Base-by-base conservation (phyloP, 2,113 vertebrate genomes). In the Pachycephala philippinensis region DNA sequence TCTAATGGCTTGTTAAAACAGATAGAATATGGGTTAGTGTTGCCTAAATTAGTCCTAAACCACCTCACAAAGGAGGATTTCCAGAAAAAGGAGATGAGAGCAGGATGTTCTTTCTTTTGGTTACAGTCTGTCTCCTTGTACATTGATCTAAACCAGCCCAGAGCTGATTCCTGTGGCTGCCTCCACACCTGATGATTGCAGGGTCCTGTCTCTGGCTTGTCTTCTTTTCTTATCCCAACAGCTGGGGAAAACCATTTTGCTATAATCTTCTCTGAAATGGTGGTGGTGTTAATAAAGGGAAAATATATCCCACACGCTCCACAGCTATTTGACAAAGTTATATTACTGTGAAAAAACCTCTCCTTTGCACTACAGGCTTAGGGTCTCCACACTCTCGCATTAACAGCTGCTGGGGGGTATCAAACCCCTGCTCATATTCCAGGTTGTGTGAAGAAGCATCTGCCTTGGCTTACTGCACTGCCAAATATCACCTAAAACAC, bases 381-480 rank as follows among this genome's bases (percentile, higher is more conserved):
- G 28, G 14, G 28, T 47, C 54, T 59, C 47, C 27, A 84, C 61
- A 66, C 21, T 63, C 39, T 19, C 1, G 1, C 33, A 22, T n/a
- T 37, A 66, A 22, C 9, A 84, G 68, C 50, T 15, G 2, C 8
- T 0, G 0, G 21, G n/a, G n/a, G 1, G 0, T 8, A 53, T 12
- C 74, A 84, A 66, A 44, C 4, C 28, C 11, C 24, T 70, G 40
- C 57, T 77, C 54, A n/a, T 11, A 6, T 4, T 6, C 31, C 50
- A 63, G 20, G 35, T 1, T 54, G 33, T 16, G 52, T 28, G 66
- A 33, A 79, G 44, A 81, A 78, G 35, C 59, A 70, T 15, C 69
- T 63, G 52, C 50, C 57, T 61, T 27, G 30, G 35, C n/a, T 59
- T 15, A 17, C 63, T 2, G 9, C 66, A 19, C 20, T 27, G 30